Base-by-base conservation (phyloP, 2,888 invertebrate species). In the Polydrusus pterygomalis region DNA sequence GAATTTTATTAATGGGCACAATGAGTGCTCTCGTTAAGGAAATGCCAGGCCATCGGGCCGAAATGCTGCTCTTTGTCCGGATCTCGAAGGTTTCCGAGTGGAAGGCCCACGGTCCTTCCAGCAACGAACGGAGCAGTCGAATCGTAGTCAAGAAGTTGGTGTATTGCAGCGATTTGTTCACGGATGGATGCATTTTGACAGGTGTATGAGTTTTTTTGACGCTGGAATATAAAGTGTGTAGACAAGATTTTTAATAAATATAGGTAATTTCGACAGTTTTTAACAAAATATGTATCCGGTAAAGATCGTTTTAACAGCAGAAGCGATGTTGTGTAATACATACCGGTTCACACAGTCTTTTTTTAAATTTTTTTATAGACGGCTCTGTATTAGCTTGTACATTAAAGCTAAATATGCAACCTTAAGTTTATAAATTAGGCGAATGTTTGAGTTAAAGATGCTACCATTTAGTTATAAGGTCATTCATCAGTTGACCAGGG, bases 1-100 rank as follows among this genome's bases (percentile, higher is more conserved):
- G 85, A 83, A 82, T 83, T 83, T 82, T 82, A 84, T 84, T 85
- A 85, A 84, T 83, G 84, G 83, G 81, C 80, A 82, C 83, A 81
- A 82, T 82, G 80, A 82, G 80, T 75, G 75, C 78, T 81, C 78
- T 79, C 79, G 80, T 78, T 79, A 81, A 75, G 68, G 75, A 71
- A 75, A 71, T 64, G 68, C 70, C 75, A 51, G 65, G 72, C 71
- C 34, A 62, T 71, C 63, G 71, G 64, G 71, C 54, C 54, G 51
- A 40, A 40, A 38, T 45, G 30, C 67, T 58, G 49, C 64, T 71
- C 64, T 71, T 67, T 67, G 72, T 73, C 72, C 64, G 58, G 49
- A 65, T 72, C 65, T 72, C 64, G 72, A 67, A 73, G 58, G 63
- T 56, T 62, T 51, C 63, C 67, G 49, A 67, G 74, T 62, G 68